Conservation (phyloP, 2,113 vertebrate genomes). For the Rafetus swinhoei region DNA sequence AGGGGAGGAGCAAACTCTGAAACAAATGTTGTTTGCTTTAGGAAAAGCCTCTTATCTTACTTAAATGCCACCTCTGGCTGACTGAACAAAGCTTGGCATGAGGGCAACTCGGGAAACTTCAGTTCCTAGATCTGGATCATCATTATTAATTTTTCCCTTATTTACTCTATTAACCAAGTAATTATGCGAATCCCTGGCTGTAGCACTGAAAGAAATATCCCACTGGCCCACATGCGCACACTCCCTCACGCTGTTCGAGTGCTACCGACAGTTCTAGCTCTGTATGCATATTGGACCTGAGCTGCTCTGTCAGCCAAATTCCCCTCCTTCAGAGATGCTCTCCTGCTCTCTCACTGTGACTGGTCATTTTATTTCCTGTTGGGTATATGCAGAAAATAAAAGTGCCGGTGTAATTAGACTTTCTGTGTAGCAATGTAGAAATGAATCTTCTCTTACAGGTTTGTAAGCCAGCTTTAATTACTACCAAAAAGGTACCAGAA, state of each 20-base stretch:
- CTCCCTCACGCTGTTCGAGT: fast-evolving
- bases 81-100: background rate
- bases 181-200: background rate
- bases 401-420: fast-evolving
- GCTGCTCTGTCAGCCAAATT: background rate
- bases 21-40: background rate
- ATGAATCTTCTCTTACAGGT: no score
- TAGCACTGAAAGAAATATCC: background rate
- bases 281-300: background rate
- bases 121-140: background rate
- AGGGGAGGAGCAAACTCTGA: background rate
- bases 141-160: fast-evolving
- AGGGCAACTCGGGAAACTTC: background rate
- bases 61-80: no score
- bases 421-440: background rate
- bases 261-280: background rate
- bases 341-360: background rate
- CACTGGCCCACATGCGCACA: background rate
- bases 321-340: background rate
- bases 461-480: background rate
- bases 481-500: background rate
- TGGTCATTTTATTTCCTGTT: background rate
- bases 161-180: background rate
- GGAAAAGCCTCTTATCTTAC: background rate
- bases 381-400: background rate